Percentiles rank a stretch among this genome's conserved stretches.
phyloP scores from a whole-genome alignment of 2,888 invertebrate species.

The Vesta saturnalis region DNA sequence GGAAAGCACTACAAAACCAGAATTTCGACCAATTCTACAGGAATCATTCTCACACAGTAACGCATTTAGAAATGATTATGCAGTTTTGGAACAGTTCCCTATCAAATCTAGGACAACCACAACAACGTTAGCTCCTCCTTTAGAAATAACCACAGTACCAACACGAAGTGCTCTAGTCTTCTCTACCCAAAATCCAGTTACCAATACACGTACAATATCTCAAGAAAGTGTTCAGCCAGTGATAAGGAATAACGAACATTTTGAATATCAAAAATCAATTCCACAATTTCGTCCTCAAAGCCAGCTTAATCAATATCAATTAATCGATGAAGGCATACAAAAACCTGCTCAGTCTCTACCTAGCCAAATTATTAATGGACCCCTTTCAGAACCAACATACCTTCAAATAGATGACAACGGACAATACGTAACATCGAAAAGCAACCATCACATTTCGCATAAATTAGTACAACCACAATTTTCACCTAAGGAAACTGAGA shows the following conservation, averaged over 20 bases:
- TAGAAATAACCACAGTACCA: no score
- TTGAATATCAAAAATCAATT: neutral
- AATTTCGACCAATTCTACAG: constrained; percentile 11
- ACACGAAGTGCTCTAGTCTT: neutral
- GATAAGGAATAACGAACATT: neutral
- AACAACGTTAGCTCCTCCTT: constrained; percentile 13
- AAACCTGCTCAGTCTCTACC: neutral
- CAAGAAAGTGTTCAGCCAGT: neutral
- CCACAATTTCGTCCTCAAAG: neutral
- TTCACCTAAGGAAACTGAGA: constrained; percentile 10
- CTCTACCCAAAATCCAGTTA: neutral
- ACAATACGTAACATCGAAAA: constrained; percentile 18
- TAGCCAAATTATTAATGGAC: neutral
- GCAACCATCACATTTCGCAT: constrained; percentile 15
- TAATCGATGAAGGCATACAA: neutral
- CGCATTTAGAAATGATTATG: constrained; percentile 49
- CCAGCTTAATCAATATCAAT: neutral
- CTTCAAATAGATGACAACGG: constrained; percentile 17
- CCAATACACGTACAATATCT: neutral
- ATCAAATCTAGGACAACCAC: constrained; percentile 37
- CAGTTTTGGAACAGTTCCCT: constrained; percentile 55
- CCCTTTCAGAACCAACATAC: neutral
- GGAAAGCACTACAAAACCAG: neutral
- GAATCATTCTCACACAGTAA: constrained; percentile 26
- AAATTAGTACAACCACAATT: constrained; percentile 16